A percentile compares a stretch with the other conserved stretches of the same genome.
phyloP scores from a whole-genome alignment of 2,888 invertebrate genomes.

The Drosophila yooni region DNA sequence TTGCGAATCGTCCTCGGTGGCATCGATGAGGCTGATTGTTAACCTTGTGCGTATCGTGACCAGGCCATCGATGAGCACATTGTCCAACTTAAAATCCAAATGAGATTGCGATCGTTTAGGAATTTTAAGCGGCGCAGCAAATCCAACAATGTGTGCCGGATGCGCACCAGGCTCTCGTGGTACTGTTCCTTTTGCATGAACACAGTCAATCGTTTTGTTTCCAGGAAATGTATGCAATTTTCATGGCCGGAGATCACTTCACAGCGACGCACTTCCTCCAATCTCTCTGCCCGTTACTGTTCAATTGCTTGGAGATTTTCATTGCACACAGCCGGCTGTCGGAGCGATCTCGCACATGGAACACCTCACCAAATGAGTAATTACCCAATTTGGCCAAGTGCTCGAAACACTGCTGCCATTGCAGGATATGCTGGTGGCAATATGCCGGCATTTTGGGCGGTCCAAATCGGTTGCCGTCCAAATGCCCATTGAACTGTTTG shows the following conservation, averaged over 20 bases:
- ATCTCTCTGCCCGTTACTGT: constrained; percentile 86
- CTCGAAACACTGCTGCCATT: constrained; percentile 88
- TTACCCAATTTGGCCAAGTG: constrained; percentile 88
- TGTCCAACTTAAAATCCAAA: constrained; percentile 92
- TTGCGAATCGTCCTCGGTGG: constrained; percentile 90
- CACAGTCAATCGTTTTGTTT: constrained; percentile 89
- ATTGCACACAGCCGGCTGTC: constrained; percentile 90
- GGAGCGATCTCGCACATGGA: constrained; percentile 88
- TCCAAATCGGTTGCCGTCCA: constrained; percentile 74
- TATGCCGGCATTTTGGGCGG: constrained; percentile 77
- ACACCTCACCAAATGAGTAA: constrained; percentile 92
- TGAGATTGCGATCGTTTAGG: constrained; percentile 89
- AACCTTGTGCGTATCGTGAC: constrained; percentile 87
- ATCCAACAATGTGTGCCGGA: constrained; percentile 90
- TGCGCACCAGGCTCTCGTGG: constrained; percentile 86
- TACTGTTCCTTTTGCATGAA: constrained; percentile 91
- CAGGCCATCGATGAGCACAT: constrained; percentile 91
- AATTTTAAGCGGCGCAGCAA: constrained; percentile 88
- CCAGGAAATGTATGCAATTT: constrained; percentile 91
- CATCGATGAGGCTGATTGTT: constrained; percentile 85
- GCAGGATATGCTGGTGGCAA: constrained; percentile 79
- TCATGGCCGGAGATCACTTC: constrained; percentile 89
- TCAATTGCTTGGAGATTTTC: constrained; percentile 88
- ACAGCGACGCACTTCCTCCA: constrained; percentile 89
- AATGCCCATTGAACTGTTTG: constrained; percentile 69